Conservation (phyloP, 1,140 invertebrate species). For the Brachionus rubens region DNA sequence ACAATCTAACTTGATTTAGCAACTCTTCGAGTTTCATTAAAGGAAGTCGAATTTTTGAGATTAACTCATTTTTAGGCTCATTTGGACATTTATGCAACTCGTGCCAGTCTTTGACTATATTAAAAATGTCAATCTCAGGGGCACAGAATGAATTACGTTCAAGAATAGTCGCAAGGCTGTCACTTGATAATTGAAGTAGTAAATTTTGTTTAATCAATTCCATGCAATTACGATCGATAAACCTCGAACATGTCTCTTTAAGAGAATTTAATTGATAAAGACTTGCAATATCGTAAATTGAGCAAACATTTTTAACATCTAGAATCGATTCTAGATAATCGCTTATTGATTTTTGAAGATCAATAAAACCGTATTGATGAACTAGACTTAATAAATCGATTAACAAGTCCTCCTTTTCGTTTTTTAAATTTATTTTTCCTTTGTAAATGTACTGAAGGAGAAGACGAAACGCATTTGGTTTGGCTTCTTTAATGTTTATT, state of each 20-base stretch:
- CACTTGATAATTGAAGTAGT: slow-evolving; percentile 76
- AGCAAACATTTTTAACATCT: slow-evolving; percentile 81
- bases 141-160: slow-evolving; percentile 90
- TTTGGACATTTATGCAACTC: slow-evolving; percentile 68
- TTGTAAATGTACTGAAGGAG: slow-evolving; percentile 93
- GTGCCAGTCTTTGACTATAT: slow-evolving; percentile 79
- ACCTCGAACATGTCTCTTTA: slow-evolving; percentile 67
- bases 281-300: slow-evolving; percentile 83
- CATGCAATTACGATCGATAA: slow-evolving; percentile 80
- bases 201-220: slow-evolving; percentile 78
- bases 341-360: slow-evolving; percentile 83
- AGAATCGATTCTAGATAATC: slow-evolving; percentile 85
- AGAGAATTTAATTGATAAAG: slow-evolving; percentile 69
- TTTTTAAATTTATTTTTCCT: slow-evolving; percentile 76
- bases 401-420: slow-evolving; percentile 78
- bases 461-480: slow-evolving; percentile 80
- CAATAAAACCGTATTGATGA: slow-evolving; percentile 89
- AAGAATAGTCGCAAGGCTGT: slow-evolving; percentile 70
- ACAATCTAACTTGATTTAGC: slow-evolving; percentile 78
- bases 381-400: slow-evolving; percentile 81
- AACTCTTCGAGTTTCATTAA: slow-evolving; percentile 82
- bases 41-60: slow-evolving; percentile 71
- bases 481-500: slow-evolving; percentile 78
- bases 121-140: slow-evolving; percentile 89
- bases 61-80: slow-evolving; percentile 58